Conservation (phyloP, 1,140 invertebrate genomes). For the Papilio glaucus region DNA sequence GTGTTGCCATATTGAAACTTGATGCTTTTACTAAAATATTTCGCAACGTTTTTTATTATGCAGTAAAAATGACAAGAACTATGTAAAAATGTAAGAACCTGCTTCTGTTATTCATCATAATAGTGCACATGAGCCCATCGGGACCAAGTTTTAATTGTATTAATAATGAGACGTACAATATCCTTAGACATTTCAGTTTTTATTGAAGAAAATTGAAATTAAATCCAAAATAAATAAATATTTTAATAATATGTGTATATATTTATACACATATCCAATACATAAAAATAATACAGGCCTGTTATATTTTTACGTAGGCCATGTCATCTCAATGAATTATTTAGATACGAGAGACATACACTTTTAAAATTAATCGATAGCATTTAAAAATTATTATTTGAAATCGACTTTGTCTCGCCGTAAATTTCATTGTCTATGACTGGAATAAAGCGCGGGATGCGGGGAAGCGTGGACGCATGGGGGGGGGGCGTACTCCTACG, state of each 20-base stretch:
- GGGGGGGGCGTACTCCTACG: conserved; percentile 2
- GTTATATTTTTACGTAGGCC: neutral
- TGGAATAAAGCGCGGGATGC: neutral
- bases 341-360: neutral
- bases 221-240: no score
- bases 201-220: no score
- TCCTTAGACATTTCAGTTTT: no score
- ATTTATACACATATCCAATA: no score
- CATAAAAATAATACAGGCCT: no score
- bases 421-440: conserved; percentile 18
- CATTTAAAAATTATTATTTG: neutral
- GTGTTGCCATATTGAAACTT: conserved; percentile 20
- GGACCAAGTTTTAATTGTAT: no score
- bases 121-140: no score
- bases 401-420: neutral
- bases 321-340: neutral
- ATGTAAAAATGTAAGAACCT: neutral
- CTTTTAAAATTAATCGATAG: conserved; percentile 3
- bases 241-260: no score
- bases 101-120: no score
- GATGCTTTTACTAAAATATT: neutral
- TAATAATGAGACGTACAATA: no score
- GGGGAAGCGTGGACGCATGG: neutral
- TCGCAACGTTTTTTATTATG: neutral
- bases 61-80: neutral